Conservation (phyloP, 2,888 invertebrate genomes). For the Himalopsyche kuldschensis region DNA sequence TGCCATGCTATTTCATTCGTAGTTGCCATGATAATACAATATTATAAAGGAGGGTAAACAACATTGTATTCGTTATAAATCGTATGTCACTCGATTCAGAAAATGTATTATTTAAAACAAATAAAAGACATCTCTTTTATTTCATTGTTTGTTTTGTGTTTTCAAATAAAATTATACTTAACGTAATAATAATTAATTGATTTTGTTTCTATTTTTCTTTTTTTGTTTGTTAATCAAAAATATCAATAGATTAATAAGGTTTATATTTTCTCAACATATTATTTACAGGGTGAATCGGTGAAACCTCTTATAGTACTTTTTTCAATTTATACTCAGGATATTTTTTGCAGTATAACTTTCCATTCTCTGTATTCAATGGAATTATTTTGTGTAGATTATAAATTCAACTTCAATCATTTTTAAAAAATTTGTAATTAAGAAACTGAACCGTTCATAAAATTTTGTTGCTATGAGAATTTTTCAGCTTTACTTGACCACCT, state of each 20-base stretch:
- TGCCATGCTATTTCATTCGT: slow-evolving; percentile 33
- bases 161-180: slow-evolving; percentile 12
- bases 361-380: too few species aligned
- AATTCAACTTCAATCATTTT: too few species aligned
- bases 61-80: not conserved
- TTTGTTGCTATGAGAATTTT: too few species aligned
- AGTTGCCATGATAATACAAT: slow-evolving; percentile 34
- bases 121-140: not conserved
- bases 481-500: not conserved
- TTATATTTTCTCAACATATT: not conserved
- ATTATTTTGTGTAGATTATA: too few species aligned
- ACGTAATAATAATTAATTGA: not conserved
- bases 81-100: not conserved
- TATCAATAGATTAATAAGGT: not conserved
- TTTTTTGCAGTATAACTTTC: too few species aligned
- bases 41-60: not conserved
- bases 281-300: not conserved
- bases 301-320: too few species aligned
- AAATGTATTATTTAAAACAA: not conserved
- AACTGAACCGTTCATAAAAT: too few species aligned
- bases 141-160: not conserved
- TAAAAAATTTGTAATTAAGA: too few species aligned
- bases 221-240: not conserved
- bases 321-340: too few species aligned
- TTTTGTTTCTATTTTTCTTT: not conserved